A percentile compares a stretch with the other conserved stretches of the same genome.
Conservation (phyloP, 2,797 vertebrate genomes). For the Propithecus deckenii region DNA sequence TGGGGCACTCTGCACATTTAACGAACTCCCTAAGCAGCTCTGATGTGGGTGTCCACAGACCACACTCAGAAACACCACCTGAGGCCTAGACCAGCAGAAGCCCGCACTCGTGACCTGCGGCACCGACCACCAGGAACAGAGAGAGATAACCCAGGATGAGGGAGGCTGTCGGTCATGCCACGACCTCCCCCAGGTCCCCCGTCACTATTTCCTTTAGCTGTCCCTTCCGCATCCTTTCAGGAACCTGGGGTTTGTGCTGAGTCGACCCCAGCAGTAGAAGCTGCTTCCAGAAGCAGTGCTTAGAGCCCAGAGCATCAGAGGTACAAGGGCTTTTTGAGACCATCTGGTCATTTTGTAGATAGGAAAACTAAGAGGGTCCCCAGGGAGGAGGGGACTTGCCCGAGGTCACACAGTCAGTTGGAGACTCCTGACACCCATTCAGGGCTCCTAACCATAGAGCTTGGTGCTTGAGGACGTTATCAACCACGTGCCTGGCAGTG, state of each 20-base stretch:
- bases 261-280: neutral
- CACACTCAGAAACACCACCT: neutral
- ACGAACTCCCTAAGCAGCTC: neutral
- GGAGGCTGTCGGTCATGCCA: neutral
- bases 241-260: neutral
- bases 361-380: neutral
- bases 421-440: neutral
- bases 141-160: rapidly evolving
- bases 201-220: neutral
- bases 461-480: neutral
- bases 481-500: neutral
- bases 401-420: neutral
- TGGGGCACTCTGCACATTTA: neutral
- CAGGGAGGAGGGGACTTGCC: neutral
- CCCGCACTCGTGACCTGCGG: too few species aligned
- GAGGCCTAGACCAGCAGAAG: neutral
- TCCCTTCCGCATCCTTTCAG: neutral
- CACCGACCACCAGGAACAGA: neutral
- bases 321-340: neutral
- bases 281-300: neutral
- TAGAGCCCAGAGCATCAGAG: neutral
- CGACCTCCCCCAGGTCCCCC: too few species aligned
- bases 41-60: neutral
- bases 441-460: neutral
- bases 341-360: neutral